Evolutionary conservation across 2,113 vertebrate species (phyloP).

Genomic region (Sapayoa aenigma): DNA sequence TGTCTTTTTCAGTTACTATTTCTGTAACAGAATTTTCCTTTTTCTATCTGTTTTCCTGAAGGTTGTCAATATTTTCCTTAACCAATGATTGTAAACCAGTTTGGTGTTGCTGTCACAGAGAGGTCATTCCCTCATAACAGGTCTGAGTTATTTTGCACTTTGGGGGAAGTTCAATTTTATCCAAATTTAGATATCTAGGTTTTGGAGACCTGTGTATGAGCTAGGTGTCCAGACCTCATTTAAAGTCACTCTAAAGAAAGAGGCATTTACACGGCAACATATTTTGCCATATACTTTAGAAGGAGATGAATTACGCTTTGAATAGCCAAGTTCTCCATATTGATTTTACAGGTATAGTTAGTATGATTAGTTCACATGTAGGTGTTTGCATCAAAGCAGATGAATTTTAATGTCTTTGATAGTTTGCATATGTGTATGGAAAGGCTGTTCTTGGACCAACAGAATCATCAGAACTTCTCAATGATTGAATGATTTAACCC

Average conservation of each 20-base stretch:
- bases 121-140: not conserved
- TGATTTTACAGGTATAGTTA: fast-evolving
- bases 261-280: not conserved
- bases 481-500: not conserved
- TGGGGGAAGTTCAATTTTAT: not conserved
- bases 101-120: not conserved
- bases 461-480: not conserved
- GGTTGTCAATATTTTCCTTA: not conserved
- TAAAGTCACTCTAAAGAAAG: not conserved
- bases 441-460: not conserved
- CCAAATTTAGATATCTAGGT: not conserved
- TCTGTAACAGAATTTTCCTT: not conserved
- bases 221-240: not conserved
- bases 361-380: not conserved
- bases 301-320: not conserved
- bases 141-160: not conserved
- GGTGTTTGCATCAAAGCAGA: not conserved
- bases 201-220: not conserved
- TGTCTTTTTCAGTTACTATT: not conserved
- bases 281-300: not conserved
- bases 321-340: not conserved
- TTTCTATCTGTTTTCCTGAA: not conserved
- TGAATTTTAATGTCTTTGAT: not conserved
- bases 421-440: not conserved
- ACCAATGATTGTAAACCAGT: not conserved